phyloP scores from a whole-genome alignment of 2,113 vertebrate genomes.

The Bagarius yarrelli region DNA sequence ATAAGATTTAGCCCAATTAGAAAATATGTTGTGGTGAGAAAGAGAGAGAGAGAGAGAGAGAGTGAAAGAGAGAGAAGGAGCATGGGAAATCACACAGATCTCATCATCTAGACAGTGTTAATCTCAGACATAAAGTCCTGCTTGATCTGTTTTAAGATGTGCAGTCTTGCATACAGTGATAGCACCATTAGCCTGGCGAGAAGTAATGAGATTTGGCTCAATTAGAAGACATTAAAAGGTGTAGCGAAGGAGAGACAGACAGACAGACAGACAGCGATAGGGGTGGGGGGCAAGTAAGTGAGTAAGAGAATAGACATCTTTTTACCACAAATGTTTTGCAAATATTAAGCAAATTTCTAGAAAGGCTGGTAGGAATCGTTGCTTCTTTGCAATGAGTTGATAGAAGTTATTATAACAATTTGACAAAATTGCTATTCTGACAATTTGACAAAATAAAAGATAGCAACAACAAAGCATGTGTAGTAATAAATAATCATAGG shows the following conservation, averaged over 20 bases:
- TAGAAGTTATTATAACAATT: background rate
- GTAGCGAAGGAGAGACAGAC: slow-evolving; percentile 16
- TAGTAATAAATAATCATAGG: background rate
- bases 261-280: slow-evolving; percentile 12
- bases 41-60: background rate
- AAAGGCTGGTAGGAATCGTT: background rate
- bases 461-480: background rate
- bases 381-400: background rate
- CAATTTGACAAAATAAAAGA: background rate
- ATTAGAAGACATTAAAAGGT: slow-evolving; percentile 51
- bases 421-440: background rate
- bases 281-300: background rate
- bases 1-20: slow-evolving; percentile 13
- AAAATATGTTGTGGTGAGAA: slow-evolving; percentile 14
- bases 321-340: slow-evolving; percentile 13
- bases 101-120: slow-evolving; percentile 36
- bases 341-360: slow-evolving; percentile 8
- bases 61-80: slow-evolving; percentile 1
- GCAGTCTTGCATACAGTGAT: slow-evolving; percentile 32
- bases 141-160: slow-evolving; percentile 50
- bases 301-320: background rate
- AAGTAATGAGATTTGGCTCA: slow-evolving; percentile 55
- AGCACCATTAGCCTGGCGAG: slow-evolving; percentile 34
- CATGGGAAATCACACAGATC: slow-evolving; percentile 39
- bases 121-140: slow-evolving; percentile 40